Evolutionary conservation across 1,140 invertebrate genomes (phyloP).

Genomic region (Eciton burchellii): DNA sequence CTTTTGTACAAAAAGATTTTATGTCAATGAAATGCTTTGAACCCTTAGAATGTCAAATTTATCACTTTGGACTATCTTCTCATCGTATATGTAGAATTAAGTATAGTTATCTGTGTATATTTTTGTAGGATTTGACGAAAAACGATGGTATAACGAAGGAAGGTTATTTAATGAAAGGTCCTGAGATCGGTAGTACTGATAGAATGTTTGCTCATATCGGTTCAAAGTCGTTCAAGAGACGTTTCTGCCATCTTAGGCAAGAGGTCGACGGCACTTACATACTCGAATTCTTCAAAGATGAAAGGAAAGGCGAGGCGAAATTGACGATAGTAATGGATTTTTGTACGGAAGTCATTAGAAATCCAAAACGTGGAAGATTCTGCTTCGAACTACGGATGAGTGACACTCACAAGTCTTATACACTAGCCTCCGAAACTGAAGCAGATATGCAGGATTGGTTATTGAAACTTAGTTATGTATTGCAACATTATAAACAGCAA

Average conservation of each 20-base stretch:
- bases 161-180: constrained; percentile 95
- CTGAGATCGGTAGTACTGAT: constrained; percentile 92
- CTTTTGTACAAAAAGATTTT: constrained; percentile 21
- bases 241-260: constrained; percentile 94
- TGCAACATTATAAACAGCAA: constrained; percentile 91
- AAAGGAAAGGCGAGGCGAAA: constrained; percentile 95
- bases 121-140: constrained; percentile 84
- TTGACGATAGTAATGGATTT: constrained; percentile 97
- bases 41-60: constrained; percentile 6
- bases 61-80: not conserved
- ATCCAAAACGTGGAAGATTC: constrained; percentile 93
- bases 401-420: constrained; percentile 92
- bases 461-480: constrained; percentile 89
- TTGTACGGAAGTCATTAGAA: constrained; percentile 95
- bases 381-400: constrained; percentile 96
- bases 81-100: not conserved
- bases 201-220: constrained; percentile 94
- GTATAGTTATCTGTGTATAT: constrained; percentile 42
- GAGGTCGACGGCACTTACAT: constrained; percentile 96
- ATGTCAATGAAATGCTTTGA: not conserved
- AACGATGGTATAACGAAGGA: constrained; percentile 93
- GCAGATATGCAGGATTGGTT: constrained; percentile 94
- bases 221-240: constrained; percentile 95
- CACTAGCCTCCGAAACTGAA: constrained; percentile 95
- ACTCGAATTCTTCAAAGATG: constrained; percentile 96